Evolutionary conservation across 2,113 vertebrate species (phyloP).

Genomic region (Ginglymostoma cirratum): DNA sequence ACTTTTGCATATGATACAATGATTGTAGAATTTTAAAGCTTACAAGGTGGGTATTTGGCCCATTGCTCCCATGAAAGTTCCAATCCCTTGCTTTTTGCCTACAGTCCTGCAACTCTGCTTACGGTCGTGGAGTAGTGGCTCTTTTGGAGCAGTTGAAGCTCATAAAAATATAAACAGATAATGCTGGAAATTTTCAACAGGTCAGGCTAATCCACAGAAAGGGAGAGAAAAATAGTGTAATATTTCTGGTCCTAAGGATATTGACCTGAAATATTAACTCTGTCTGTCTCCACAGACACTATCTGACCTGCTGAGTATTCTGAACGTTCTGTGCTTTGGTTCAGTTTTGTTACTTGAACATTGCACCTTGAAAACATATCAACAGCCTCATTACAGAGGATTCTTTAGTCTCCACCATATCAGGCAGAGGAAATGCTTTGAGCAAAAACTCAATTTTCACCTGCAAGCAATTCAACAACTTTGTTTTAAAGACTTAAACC

Average conservation of each 20-base stretch:
- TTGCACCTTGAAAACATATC: background rate
- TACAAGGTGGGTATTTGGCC: background rate
- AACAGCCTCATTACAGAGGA: background rate
- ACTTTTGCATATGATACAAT: background rate
- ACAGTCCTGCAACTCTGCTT: background rate
- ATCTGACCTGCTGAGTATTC: background rate
- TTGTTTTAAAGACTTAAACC: background rate
- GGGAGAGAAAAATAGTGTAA: background rate
- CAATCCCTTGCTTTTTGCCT: background rate
- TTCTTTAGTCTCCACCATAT: background rate
- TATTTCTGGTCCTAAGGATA: background rate
- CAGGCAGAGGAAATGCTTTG: background rate
- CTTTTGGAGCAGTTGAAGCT: background rate
- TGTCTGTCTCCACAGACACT: background rate
- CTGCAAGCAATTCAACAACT: background rate
- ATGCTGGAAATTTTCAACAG: background rate
- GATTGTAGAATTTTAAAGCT: background rate
- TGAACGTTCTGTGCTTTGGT: background rate
- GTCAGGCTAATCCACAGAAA: background rate
- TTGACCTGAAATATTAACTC: too few relatives aligned
- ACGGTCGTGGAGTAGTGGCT: background rate
- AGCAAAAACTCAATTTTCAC: background rate
- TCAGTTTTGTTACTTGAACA: background rate
- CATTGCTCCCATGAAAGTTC: background rate
- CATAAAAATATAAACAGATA: background rate